A percentile compares a stretch with the other conserved stretches of the same genome.
Conservation (phyloP, 2,113 vertebrate genomes). For the Sander vitreus region DNA sequence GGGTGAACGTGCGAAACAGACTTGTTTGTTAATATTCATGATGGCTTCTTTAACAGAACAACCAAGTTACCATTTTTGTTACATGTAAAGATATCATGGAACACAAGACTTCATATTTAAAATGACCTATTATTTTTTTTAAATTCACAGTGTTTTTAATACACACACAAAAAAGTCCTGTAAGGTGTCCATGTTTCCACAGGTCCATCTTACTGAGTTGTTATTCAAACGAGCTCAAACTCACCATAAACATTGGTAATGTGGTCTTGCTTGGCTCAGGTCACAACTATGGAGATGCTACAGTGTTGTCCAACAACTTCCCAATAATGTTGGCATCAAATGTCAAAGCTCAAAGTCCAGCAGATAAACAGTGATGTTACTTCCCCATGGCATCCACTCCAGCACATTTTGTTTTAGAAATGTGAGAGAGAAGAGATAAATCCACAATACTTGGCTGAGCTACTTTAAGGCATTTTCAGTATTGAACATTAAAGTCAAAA, state of each 20-base stretch:
- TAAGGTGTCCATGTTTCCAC: background rate
- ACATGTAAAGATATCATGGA: background rate
- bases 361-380: background rate
- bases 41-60: background rate
- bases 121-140: background rate
- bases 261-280: slow-evolving; percentile 3
- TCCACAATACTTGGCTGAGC: background rate
- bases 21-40: slow-evolving; percentile 28
- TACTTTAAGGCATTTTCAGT: slow-evolving; percentile 14
- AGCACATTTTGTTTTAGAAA: background rate
- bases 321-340: background rate
- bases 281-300: slow-evolving; percentile 4
- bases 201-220: background rate
- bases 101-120: slow-evolving; percentile 2
- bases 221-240: slow-evolving; percentile 23
- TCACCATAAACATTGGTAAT: background rate
- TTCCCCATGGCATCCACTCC: background rate
- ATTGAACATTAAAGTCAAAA: slow-evolving; percentile 13
- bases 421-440: background rate
- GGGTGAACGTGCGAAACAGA: slow-evolving; percentile 18
- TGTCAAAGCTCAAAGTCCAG: slow-evolving; percentile 5
- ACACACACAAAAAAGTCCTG: background rate
- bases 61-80: slow-evolving; percentile 3
- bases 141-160: slow-evolving; percentile 45
- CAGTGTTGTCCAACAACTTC: slow-evolving; percentile 20